Base-by-base conservation (phyloP, 2,888 invertebrate genomes). In the Drosophila mayaguana region DNA sequence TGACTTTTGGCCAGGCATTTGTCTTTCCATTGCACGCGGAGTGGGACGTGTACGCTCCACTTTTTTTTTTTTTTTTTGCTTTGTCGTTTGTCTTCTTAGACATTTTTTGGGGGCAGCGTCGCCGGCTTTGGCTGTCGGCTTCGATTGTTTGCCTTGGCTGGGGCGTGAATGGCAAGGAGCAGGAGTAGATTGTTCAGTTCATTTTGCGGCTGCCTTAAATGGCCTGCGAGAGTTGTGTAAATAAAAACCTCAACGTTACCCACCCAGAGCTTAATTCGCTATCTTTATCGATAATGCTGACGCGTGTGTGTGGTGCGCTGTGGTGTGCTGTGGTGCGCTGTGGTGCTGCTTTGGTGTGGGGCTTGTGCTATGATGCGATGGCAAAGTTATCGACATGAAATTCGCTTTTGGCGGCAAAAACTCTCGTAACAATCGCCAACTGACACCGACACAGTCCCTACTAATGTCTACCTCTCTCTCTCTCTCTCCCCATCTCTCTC, bases 131-230 rank as follows among this genome's bases (percentile, higher is more conserved):
- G 56, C 59, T 78, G 64, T 78, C 48, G 3, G 48, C 28, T 48
- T 28, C 57, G 67, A 40, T 67, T 78, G 68, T 71, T 78, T 75
- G 64, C 46, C 46, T 22, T 28, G 12, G 6, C 20, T 34, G 38
- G n/a, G 40, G 40, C 43, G 43, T 14, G 32, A 16, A 42, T 11
- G 9, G 14, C n/a, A n/a, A 11, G 32, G n/a, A 0, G 40, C 25
- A 1, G 16, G 20, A 42, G 36, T 32, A 3, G 42, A 34, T 46
- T 69, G 60, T 63, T 53, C 64, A 81, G 82, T 84, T 84, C 80
- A 84, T 87, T 84, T 80, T 84, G 84, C 63, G 84, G 84, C 84
- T 64, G 80, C 66, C 75, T 78, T 83, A 78, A 81, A 81, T 87
- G 82, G 80, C 78, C 66, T 67, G 66, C 46, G 72, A 66, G 71